Conservation (phyloP, 2,888 invertebrate species). For the Hofmannophila pseudospretella region DNA sequence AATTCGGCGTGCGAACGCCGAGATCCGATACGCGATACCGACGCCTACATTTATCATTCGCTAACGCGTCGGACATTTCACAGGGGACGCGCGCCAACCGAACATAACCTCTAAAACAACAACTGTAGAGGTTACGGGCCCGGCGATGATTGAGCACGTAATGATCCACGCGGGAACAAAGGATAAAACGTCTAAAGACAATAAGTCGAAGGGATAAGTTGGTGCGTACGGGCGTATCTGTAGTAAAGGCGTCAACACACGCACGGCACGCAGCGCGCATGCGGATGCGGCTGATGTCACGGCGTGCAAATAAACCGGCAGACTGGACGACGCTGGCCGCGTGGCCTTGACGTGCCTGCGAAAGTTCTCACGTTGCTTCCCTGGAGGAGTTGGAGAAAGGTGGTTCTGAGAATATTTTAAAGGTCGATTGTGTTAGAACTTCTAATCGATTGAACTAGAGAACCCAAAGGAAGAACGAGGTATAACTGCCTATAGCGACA, state of each 20-base stretch:
- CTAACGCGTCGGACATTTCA: conserved; percentile 76
- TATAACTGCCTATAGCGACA: too few species aligned
- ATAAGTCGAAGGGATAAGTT: conserved; percentile 64
- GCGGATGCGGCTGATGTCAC: conserved; percentile 58
- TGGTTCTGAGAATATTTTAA: background rate
- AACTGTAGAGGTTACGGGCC: conserved; percentile 43
- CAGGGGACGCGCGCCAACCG: conserved; percentile 47
- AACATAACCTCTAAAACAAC: conserved; percentile 55
- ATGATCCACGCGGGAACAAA: conserved; percentile 61
- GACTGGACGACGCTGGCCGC: conserved; percentile 63
- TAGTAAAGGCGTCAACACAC: conserved; percentile 48
- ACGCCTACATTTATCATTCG: conserved; percentile 79
- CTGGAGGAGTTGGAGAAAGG: conserved; percentile 1
- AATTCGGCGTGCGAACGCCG: conserved; percentile 77
- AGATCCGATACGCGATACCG: conserved; percentile 76
- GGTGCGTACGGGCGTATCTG: conserved; percentile 31
- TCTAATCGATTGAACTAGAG: too few species aligned
- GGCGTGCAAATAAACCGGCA: conserved; percentile 52
- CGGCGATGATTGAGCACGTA: conserved; percentile 53
- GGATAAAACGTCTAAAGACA: conserved; percentile 70
- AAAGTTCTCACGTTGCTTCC: conserved; percentile 52
- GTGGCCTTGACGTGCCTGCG: conserved; percentile 50
- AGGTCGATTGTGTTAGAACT: background rate
- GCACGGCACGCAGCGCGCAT: conserved; percentile 50
- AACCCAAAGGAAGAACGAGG: too few species aligned